Base-by-base conservation (phyloP, 2,113 vertebrate genomes). In the Tragulus kanchil region DNA sequence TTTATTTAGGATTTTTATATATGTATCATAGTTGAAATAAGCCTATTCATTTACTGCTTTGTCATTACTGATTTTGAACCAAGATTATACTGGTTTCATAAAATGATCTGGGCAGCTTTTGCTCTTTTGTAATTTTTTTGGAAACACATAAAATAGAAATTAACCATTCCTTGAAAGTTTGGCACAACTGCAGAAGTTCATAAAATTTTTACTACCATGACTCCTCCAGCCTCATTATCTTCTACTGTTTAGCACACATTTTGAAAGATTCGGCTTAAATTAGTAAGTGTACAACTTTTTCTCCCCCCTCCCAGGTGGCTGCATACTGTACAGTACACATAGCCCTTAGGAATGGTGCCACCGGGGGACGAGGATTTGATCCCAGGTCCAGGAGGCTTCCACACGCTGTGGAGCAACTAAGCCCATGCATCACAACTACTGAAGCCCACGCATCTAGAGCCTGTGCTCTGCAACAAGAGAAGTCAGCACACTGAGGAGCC, bases 251-350 rank as follows among this genome's bases (percentile, higher is more conserved):
- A 58, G 45, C 16, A 31, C 16, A 45, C 10, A 4, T 26, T 88
- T 93, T 42, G 45, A 87, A 84, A 56, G 10, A 79, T 87, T 86
- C 95, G 42, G 45, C 77, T 90, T 75, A 77, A 86, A 65, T 65
- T 48, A 67, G 2, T 3, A 58, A 65, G 7, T 61, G 23, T 28
- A n/a, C 58, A 81, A 26, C 58, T 54, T 73, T 69, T 95, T 75
- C 79, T 75, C 28, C 56, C 31, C 64, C 67, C 36, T n/a, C 36
- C 2, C 36, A 58, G 36, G 31, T 26, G 54, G 48, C 77, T 78
- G 12, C 0, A 9, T 8, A 16, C 10, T 10, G n/a, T 21, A 42
- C 61, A 36, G 61, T 58, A 59, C n/a, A 56, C 82, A 36, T 3
- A 84, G 77, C 23, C 25, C 88, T 73, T 21, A 21, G 62, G 14